These are phyloP conservation scores for Neopelma chrysocephalum DNA, from an alignment of 2,797 vertebrate genomes.

Conservation along the genomic window DNA sequence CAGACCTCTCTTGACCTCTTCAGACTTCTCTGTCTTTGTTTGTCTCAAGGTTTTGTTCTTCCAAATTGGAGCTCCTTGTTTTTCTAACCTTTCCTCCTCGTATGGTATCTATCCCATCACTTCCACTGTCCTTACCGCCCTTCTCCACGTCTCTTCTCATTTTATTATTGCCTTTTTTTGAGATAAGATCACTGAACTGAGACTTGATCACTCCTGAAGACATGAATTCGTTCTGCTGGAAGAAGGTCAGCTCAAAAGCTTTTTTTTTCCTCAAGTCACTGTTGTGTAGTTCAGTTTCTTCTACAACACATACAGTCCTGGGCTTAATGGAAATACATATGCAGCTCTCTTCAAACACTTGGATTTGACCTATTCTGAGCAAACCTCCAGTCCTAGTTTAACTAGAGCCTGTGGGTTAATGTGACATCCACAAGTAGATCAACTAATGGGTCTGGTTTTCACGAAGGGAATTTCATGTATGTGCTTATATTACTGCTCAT, in stretches of 20 bases:
- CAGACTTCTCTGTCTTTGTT: not conserved
- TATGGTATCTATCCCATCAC: not conserved
- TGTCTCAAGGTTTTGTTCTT: not conserved
- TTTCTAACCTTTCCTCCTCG: not conserved
- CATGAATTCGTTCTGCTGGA: not conserved
- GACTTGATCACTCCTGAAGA: not conserved
- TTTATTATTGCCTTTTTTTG: not conserved
- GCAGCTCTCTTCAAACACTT: not conserved
- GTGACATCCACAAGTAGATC: not conserved
- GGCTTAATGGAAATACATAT: not conserved
- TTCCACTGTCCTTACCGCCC: not conserved
- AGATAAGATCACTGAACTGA: not conserved
- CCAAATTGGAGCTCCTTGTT: not conserved
- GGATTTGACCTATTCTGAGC: not conserved
- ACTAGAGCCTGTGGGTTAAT: not conserved
- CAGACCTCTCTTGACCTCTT: not conserved
- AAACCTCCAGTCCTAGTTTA: not conserved
- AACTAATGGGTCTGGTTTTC: not conserved
- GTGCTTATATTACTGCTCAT: constrained; percentile 23
- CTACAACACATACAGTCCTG: not conserved
- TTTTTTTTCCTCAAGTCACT: not conserved
- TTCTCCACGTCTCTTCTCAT: not conserved
- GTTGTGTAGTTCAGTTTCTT: not conserved
- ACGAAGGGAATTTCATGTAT: constrained; percentile 13
- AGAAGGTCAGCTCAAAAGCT: not conserved